phyloP scores from a whole-genome alignment of 2,888 invertebrate species.

The Lamellibrachia columna region DNA sequence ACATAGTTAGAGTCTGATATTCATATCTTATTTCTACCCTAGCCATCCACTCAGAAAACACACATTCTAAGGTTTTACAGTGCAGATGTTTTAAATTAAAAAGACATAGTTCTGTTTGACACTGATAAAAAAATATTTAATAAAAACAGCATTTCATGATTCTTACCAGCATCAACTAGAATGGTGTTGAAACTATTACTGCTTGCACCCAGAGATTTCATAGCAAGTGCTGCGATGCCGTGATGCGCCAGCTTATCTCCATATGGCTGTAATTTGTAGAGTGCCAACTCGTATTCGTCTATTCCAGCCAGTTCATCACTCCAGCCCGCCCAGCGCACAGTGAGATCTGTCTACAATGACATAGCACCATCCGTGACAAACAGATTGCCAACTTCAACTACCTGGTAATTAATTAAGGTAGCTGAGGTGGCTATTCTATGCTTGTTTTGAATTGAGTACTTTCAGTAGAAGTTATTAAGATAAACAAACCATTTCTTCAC shows the following conservation, averaged over 20 bases:
- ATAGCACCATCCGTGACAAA: background rate
- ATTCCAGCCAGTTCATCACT: constrained; percentile 19
- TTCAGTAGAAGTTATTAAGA: too few relatives aligned
- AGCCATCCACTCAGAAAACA: too few relatives aligned
- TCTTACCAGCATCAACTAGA: constrained; percentile 19
- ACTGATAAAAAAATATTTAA: background rate
- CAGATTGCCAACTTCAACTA: too few relatives aligned
- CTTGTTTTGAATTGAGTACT: too few relatives aligned
- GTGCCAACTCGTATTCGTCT: constrained; percentile 13
- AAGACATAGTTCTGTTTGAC: background rate
- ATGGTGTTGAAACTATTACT: background rate
- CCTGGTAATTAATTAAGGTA: too few relatives aligned
- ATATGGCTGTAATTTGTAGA: constrained; percentile 17
- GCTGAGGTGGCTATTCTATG: too few relatives aligned
- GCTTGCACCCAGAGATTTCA: background rate
- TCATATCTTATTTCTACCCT: too few relatives aligned
- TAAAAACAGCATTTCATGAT: background rate
- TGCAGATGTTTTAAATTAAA: too few relatives aligned
- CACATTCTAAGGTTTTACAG: too few relatives aligned
- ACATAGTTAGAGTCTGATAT: too few relatives aligned
- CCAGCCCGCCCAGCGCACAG: constrained; percentile 22
- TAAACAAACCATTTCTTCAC: too few relatives aligned
- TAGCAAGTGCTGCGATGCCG: background rate
- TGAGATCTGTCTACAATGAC: background rate
- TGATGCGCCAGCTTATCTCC: background rate